phyloP scores from a whole-genome alignment of 2,888 invertebrate genomes.

The Lacanobia oleracea region DNA sequence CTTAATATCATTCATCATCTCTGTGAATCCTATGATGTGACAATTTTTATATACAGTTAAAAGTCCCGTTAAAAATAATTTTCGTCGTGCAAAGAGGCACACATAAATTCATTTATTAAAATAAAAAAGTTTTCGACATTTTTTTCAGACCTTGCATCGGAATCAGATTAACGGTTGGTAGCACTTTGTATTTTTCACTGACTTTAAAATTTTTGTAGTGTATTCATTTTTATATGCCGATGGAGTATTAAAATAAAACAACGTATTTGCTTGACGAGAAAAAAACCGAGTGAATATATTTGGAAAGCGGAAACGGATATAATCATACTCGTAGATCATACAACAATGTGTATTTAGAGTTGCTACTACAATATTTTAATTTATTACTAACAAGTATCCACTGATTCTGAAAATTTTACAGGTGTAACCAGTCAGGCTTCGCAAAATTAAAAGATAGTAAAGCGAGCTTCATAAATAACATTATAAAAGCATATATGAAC shows the following conservation, averaged over 20 bases:
- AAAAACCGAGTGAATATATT: too few species aligned
- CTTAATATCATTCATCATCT: not conserved
- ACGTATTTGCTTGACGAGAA: too few species aligned
- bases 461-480: not conserved
- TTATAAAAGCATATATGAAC: not conserved
- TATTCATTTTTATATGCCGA: not conserved
- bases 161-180: constrained; percentile 29
- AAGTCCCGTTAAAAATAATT: not conserved
- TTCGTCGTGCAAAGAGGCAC: constrained; percentile 5
- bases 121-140: constrained; percentile 22
- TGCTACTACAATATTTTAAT: too few species aligned
- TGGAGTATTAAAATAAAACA: too few species aligned
- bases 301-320: too few species aligned
- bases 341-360: too few species aligned
- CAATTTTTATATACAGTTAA: not conserved
- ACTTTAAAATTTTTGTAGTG: not conserved
- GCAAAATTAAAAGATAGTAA: too few species aligned
- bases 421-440: too few species aligned
- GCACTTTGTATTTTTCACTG: constrained; percentile 21
- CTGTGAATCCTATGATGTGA: not conserved
- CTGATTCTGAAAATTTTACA: too few species aligned
- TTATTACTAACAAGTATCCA: too few species aligned
- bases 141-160: constrained; percentile 20
- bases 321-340: too few species aligned
- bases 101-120: constrained; percentile 24